Conservation (phyloP, 2,113 vertebrate species). For the Chaetodon trifascialis region DNA sequence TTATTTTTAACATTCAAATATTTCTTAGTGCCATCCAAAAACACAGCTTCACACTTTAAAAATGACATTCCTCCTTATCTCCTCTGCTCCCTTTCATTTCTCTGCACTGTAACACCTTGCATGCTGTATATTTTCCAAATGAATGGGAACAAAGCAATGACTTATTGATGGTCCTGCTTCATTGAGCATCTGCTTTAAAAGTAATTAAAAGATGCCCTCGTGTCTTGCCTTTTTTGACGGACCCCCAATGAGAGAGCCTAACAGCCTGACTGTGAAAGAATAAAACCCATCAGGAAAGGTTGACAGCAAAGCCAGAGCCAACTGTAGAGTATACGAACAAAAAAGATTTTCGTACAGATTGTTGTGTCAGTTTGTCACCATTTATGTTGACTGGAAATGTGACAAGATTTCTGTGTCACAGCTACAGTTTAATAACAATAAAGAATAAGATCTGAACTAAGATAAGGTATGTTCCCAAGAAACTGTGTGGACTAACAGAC, state of each 20-base stretch:
- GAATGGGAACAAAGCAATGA: background rate
- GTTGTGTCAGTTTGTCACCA: background rate
- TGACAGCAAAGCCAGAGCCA: background rate
- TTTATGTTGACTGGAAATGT: background rate
- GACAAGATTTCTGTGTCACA: background rate
- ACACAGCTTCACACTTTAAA: background rate
- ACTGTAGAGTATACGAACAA: background rate
- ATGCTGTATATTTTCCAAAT: background rate
- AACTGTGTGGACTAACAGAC: background rate
- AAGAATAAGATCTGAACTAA: background rate
- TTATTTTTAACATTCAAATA: background rate
- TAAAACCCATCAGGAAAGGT: constrained; percentile 16
- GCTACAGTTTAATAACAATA: background rate
- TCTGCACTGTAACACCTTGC: background rate
- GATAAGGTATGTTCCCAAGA: background rate
- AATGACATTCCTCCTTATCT: background rate
- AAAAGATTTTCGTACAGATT: background rate
- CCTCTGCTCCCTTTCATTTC: no score
- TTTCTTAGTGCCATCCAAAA: background rate
- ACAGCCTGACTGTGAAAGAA: background rate
- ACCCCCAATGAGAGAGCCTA: background rate
- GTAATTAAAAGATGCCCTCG: constrained; percentile 10
- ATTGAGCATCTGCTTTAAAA: constrained; percentile 8
- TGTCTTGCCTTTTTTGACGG: background rate
- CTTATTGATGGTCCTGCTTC: background rate